phyloP scores from a whole-genome alignment of 1,140 invertebrate species.

The Drosophila teissieri region DNA sequence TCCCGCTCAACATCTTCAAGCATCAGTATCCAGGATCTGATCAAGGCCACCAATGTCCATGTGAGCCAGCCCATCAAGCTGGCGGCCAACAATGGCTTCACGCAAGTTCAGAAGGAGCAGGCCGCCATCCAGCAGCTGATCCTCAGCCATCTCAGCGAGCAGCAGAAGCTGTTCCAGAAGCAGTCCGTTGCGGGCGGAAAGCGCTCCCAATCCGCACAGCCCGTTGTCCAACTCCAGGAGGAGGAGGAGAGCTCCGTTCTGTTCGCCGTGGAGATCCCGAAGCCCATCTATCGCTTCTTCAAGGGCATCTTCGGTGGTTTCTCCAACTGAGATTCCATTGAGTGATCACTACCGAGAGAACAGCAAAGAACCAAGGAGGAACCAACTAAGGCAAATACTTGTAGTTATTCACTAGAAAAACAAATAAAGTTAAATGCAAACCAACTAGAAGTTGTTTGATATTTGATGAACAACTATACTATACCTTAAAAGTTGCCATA shows the following conservation, averaged over 20 bases:
- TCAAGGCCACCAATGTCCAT: slow-evolving; percentile 34
- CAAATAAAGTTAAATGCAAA: slow-evolving; percentile 26
- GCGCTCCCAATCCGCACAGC: slow-evolving; percentile 34
- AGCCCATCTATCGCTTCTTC: slow-evolving; percentile 71
- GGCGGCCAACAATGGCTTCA: slow-evolving; percentile 8
- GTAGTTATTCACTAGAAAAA: neutral
- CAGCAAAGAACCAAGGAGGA: neutral
- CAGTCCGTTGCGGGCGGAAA: slow-evolving; percentile 19
- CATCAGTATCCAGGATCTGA: slow-evolving; percentile 31
- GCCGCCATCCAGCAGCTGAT: slow-evolving; percentile 30
- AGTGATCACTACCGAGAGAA: neutral
- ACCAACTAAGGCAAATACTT: slow-evolving; percentile 9
- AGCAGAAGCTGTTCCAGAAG: slow-evolving; percentile 26
- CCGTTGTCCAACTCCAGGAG: neutral
- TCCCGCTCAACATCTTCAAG: neutral
- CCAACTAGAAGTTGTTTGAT: neutral
- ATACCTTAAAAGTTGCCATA: neutral
- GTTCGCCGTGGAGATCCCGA: slow-evolving; percentile 70
- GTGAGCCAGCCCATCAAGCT: slow-evolving; percentile 29
- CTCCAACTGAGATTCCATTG: slow-evolving; percentile 27
- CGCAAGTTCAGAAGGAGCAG: slow-evolving; percentile 24
- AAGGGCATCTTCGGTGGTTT: slow-evolving; percentile 66
- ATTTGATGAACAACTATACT: neutral
- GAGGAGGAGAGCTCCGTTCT: slow-evolving; percentile 59
- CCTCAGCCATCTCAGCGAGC: slow-evolving; percentile 17